Evolutionary conservation across 2,113 vertebrate genomes (phyloP), one percentile per base, ranked within the genome.

Genomic region (Eptatretus burgeri): DNA sequence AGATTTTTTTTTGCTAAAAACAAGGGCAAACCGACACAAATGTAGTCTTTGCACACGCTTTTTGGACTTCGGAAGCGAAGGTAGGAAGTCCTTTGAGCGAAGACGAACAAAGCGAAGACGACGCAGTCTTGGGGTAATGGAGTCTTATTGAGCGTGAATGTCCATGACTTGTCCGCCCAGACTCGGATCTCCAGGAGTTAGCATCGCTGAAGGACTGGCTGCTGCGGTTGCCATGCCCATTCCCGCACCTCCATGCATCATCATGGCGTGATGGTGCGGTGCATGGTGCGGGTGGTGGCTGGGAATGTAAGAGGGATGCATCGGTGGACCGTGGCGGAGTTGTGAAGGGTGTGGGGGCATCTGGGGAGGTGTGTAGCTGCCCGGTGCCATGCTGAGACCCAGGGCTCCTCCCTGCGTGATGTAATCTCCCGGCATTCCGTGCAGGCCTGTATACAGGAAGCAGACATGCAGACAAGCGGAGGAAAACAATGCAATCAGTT

Each of bases 351-450:
- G 56, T 10, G n/a, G 56, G 56, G 82, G 80, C 76, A 78, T 80
- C 75, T 78, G 81, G 74, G 79, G 75, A 66, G 77, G 74, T 70
- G 75, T 73, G 74, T 81, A 81, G 71, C 77, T 77, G 76, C 80
- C 74, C 77, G 79, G 77, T 79, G 80, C 81, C 75, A 77, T 80
- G 70, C 76, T 80, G 76, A 77, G 79, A 77, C 82, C 81, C 81
- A 79, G 75, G 67, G 76, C 80, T 75, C 82, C 78, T 78, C 83
- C 76, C 77, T 78, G 80, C 80, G 84, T 80, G 80, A 83, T 77
- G 73, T 81, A 82, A 71, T 82, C 82, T 77, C 82, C 85, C 77
- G 81, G 79, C 80, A 82, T 76, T 77, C 78, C 82, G 77, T 83
- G 82, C 78, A 82, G 80, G 71, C 80, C 89, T 95, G 68, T 68